A percentile compares a stretch with the other conserved stretches of the same genome.
These are phyloP conservation scores for Rhadinocentrus ornatus DNA, from an alignment of 2,797 vertebrate species.

Conservation along the genomic window DNA sequence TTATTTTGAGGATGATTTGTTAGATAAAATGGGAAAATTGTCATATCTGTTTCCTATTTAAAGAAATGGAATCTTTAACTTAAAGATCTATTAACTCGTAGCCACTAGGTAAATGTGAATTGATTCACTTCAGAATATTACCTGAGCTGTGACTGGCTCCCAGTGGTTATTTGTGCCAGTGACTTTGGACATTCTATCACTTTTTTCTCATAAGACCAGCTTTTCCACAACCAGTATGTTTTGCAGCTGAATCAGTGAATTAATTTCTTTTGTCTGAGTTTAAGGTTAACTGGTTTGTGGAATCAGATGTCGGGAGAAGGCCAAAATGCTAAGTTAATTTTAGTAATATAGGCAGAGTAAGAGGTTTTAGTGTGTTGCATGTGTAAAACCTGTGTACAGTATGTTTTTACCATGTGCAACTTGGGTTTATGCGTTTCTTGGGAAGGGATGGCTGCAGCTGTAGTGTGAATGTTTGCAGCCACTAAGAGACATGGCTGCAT, in stretches of 20 bases:
- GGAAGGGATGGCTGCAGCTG: conserved; percentile 16
- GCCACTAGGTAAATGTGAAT: too few relatives aligned
- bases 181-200: background rate
- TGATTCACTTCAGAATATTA: too few relatives aligned
- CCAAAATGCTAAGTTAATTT: conserved; percentile 55
- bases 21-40: background rate
- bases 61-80: too few relatives aligned
- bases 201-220: background rate
- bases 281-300: conserved; percentile 42
- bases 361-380: background rate
- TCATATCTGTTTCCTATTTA: background rate
- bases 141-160: background rate
- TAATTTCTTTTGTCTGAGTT: conserved; percentile 15
- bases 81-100: too few relatives aligned
- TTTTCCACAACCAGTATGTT: background rate
- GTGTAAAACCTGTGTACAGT: conserved; percentile 9
- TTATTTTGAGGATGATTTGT: background rate
- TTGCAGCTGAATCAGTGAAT: conserved; percentile 24
- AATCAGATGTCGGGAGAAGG: conserved; percentile 61
- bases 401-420: background rate
- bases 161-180: background rate
- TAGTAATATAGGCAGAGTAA: conserved; percentile 58
- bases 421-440: conserved; percentile 12
- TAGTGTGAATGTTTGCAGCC: conserved; percentile 10
- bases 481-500: conserved; percentile 13